A percentile compares a stretch with the other conserved stretches of the same genome.
These are phyloP conservation scores for Hirtodrosophila histrioides DNA, from an alignment of 2,888 invertebrate species.

Conservation along the genomic window DNA sequence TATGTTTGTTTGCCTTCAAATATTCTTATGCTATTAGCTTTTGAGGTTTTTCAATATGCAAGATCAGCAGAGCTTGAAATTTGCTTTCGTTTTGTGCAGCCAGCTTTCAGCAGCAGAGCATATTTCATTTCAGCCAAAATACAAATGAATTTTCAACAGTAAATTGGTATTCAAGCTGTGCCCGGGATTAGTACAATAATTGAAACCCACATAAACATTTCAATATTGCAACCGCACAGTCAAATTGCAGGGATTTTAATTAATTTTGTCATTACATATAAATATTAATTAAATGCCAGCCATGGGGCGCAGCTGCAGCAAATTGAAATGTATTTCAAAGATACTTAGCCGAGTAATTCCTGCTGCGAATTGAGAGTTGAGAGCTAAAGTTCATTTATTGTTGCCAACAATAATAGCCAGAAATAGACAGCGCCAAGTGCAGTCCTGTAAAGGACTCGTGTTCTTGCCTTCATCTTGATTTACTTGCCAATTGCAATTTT, in stretches of 20 bases:
- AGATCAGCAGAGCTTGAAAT: constrained; percentile 45
- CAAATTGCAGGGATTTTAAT: constrained; percentile 58
- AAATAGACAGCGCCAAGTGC: constrained; percentile 39
- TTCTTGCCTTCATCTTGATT: no score
- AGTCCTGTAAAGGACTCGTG: no score
- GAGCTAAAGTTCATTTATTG: constrained; percentile 55
- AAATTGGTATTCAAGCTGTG: constrained; percentile 8
- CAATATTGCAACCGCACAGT: constrained; percentile 52
- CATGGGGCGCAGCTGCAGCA: constrained; percentile 40
- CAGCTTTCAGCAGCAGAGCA: constrained; percentile 1
- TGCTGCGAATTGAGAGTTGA: neutral
- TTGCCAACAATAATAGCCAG: constrained; percentile 31
- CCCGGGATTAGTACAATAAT: neutral
- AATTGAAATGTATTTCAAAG: constrained; percentile 45
- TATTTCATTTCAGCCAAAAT: constrained; percentile 4
- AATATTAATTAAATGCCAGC: constrained; percentile 62
- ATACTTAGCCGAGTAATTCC: no score
- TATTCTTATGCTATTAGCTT: constrained; percentile 54
- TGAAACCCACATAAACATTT: constrained; percentile 39
- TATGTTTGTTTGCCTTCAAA: constrained; percentile 57
- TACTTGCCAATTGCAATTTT: neutral
- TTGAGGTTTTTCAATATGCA: constrained; percentile 31
- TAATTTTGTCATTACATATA: constrained; percentile 61
- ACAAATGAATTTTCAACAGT: constrained; percentile 1
- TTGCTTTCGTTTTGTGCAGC: constrained; percentile 17